phyloP scores from a whole-genome alignment of 1,140 invertebrate species.

The Nautilus pompilius region DNA sequence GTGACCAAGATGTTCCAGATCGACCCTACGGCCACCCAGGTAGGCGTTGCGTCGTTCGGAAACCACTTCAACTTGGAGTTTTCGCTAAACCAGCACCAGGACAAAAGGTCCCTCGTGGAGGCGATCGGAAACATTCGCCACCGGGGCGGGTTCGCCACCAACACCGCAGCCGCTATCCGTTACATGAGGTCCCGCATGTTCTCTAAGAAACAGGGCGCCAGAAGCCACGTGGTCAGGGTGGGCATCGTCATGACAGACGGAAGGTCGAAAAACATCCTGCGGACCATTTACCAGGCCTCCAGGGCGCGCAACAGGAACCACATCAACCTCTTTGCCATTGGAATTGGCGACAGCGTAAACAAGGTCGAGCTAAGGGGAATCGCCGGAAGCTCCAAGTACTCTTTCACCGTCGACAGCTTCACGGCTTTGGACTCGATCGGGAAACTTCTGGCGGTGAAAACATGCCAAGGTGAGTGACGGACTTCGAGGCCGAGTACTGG shows the following conservation, averaged over 20 bases:
- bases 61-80: slow-evolving; percentile 15
- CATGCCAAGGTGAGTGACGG: slow-evolving; percentile 31
- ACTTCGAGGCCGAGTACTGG: no score
- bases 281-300: slow-evolving; percentile 13
- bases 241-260: slow-evolving; percentile 20
- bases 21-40: slow-evolving; percentile 26
- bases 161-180: slow-evolving; percentile 34
- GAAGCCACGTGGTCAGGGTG: slow-evolving; percentile 11
- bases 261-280: slow-evolving; percentile 9
- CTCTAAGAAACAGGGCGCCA: slow-evolving; percentile 23
- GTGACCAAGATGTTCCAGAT: slow-evolving; percentile 38
- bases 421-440: slow-evolving; percentile 28
- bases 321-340: slow-evolving; percentile 15
- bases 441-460: slow-evolving; percentile 26
- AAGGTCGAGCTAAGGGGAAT: neutral
- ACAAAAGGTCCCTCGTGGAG: slow-evolving; percentile 8
- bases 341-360: slow-evolving; percentile 14
- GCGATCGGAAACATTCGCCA: slow-evolving; percentile 13
- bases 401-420: slow-evolving; percentile 30
- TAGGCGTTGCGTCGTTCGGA: slow-evolving; percentile 30
- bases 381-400: slow-evolving; percentile 11
- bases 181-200: slow-evolving; percentile 30
- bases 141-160: slow-evolving; percentile 34
- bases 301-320: slow-evolving; percentile 11
- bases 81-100: slow-evolving; percentile 2